These are phyloP conservation scores for Ictidomys tridecemlineatus DNA, from an alignment of 2,113 vertebrate genomes.

Conservation along the genomic window DNA sequence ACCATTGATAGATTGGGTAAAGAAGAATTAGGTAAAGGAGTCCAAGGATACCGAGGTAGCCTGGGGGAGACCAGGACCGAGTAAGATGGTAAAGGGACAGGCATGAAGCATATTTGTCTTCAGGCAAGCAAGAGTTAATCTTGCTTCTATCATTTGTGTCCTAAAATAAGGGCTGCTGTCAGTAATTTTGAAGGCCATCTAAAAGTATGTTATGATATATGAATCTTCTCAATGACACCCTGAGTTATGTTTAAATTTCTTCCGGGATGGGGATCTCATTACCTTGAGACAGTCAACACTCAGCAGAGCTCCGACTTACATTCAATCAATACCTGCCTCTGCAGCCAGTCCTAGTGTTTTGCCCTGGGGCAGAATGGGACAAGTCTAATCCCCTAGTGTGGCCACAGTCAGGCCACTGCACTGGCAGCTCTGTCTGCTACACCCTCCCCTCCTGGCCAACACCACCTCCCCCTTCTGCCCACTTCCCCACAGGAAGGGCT, in stretches of 20 bases:
- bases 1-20: not conserved
- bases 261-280: constrained; percentile 53
- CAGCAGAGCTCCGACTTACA: not conserved
- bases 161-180: not conserved
- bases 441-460: not conserved
- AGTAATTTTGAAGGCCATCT: not conserved
- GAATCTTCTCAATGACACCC: not conserved
- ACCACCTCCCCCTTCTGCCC: not conserved
- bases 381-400: not conserved
- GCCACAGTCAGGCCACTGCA: not conserved
- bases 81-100: not conserved
- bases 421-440: not conserved
- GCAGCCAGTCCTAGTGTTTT: not conserved
- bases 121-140: constrained; percentile 21
- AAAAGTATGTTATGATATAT: not conserved
- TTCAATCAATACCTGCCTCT: constrained; percentile 5
- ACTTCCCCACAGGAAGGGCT: not conserved
- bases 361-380: not conserved
- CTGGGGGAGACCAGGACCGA: not conserved
- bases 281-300: constrained; percentile 36
- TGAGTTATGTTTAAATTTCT: constrained; percentile 38
- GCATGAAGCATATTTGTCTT: not conserved
- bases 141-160: not conserved
- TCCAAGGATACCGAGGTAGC: not conserved
- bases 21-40: not conserved